Evolutionary conservation across 2,888 invertebrate genomes (phyloP), one percentile per base, ranked within the genome.

Genomic region (Sisyra nigra): DNA sequence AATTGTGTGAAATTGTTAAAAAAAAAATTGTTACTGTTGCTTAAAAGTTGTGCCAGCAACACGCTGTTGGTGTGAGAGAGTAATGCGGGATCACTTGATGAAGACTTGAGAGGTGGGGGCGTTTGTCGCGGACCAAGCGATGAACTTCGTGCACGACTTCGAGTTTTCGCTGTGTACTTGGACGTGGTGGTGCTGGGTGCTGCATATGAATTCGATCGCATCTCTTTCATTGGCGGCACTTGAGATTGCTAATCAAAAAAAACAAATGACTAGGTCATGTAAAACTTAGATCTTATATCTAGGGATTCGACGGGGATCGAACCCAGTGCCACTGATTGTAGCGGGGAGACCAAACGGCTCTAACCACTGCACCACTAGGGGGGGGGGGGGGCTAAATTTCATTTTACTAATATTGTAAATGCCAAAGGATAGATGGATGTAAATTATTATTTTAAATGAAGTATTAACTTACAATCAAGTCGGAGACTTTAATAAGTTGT

Each of bases 1-100:
- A n/a, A n/a, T n/a, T n/a, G n/a, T n/a, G n/a, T n/a, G n/a, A n/a
- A n/a, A n/a, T n/a, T n/a, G n/a, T n/a, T n/a, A n/a, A n/a, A n/a
- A n/a, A n/a, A 3, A 17, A 10, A 19, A n/a, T 15, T 13, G 73
- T 66, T 59, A 80, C 80, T 77, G 59, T 68, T 72, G 40, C 81
- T 82, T 50, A 91, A 74, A 49, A 91, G 72, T 57, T 88, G 87
- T 38, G 88, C 87, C 46, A 91, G 71, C 58, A 83, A 71, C 43
- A 85, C 81, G 65, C 82, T 86, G 54, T 72, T 69, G 52, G 72
- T 71, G 49, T 74, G 50, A 52, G 66, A 66, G 14, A 64, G 69
- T 48, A 85, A 65, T 52, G 79, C 71, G 39, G 85, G 82, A 64
- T 86, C 85, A 58, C 83, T 84, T 45, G 76, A 74, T 37, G 83